Evolutionary conservation across 2,113 vertebrate genomes (phyloP), one percentile per base, ranked within the genome.

Genomic region (Stomatorhinus ivindoensis): DNA sequence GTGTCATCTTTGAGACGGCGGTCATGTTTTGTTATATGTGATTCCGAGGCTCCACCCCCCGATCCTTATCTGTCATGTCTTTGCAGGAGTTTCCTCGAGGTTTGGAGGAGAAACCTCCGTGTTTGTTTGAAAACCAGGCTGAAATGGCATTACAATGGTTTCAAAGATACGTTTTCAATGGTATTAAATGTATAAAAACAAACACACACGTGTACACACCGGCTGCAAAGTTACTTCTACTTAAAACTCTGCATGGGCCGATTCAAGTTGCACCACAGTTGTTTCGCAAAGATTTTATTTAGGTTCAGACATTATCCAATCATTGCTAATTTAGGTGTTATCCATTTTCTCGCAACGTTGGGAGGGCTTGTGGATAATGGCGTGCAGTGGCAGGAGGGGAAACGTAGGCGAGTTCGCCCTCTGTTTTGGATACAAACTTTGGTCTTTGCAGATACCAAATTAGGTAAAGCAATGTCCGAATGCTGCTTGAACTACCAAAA

Each of bases 1-100:
- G 90, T 90, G 83, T 89, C 93, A 69, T 93, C 94, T 94, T 94
- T 95, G 93, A 94, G 95, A 91, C 94, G 94, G 89, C 92, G 93
- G 92, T 94, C 90, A 91, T 90, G 92, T 92, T 69, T 85, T 76
- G 46, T 92, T 87, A 89, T 87, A 92, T 76, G 13, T 39, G 31
- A 19, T 39, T 50, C 9, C 82, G 10, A 90, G 80, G 91, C 91
- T 89, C 93, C 94, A 91, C 89, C 51, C 84, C 19, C 31, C 0
- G 21, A 73, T 55, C 61, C 9, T 24, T 24, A 53, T 80, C 27
- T 50, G 53, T 55, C 53, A 51, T 73, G 3, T 8, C 15, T 80
- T 69, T 35, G 44, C 35, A 19, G 85, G 73, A 89, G 53, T 27
- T n/a, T 53, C 80, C 46, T 88, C 11, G 46, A 50, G 83, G 83